Conservation (phyloP, 1,140 invertebrate genomes). For the Coenobita brevimanus region DNA sequence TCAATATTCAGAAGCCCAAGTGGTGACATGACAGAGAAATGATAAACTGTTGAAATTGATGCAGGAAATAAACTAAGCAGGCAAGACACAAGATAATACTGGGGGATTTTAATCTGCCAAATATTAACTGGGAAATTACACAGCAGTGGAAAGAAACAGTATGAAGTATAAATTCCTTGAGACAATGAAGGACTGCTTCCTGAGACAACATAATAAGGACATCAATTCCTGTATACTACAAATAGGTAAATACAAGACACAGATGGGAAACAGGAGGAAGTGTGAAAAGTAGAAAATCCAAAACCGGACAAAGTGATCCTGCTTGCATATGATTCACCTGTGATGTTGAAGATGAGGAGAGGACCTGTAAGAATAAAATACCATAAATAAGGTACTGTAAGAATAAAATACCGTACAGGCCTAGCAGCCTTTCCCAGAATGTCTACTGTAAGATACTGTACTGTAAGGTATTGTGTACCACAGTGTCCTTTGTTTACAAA, state of each 20-base stretch:
- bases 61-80: background rate
- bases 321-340: background rate
- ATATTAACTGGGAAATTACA: slow-evolving; percentile 2
- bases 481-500: too few relatives aligned
- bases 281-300: background rate
- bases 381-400: too few relatives aligned
- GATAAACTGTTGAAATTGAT: slow-evolving; percentile 15
- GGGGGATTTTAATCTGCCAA: slow-evolving; percentile 20
- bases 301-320: slow-evolving; percentile 14
- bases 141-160: slow-evolving; percentile 2
- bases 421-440: too few relatives aligned
- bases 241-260: too few relatives aligned
- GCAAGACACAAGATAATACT: slow-evolving; percentile 14
- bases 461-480: too few relatives aligned
- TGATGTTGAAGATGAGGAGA: background rate
- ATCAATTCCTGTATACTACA: too few relatives aligned
- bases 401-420: too few relatives aligned
- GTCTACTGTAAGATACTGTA: too few relatives aligned
- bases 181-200: too few relatives aligned
- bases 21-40: background rate
- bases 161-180: too few relatives aligned
- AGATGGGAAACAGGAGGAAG: too few relatives aligned
- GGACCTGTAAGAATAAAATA: background rate
- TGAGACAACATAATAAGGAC: too few relatives aligned
- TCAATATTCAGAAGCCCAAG: slow-evolving; percentile 29